Evolutionary conservation across 2,888 invertebrate species (phyloP).

Genomic region (Macrosiphum euphorbiae): DNA sequence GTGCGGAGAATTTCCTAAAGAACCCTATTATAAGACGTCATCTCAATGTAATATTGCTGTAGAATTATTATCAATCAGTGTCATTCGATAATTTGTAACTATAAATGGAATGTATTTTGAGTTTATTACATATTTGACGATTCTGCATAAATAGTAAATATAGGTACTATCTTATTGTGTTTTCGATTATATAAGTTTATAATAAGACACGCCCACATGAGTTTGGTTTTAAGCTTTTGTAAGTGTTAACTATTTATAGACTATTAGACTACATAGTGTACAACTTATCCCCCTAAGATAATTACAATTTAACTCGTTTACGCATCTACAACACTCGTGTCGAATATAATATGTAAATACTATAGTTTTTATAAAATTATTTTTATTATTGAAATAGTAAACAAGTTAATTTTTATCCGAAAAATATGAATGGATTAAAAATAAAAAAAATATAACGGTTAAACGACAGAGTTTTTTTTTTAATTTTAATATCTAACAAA

Average conservation of each 20-base stretch:
- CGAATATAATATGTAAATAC: too few species aligned
- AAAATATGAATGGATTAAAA: background rate
- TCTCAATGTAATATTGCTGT: background rate
- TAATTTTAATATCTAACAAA: background rate
- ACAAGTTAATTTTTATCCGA: background rate
- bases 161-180: background rate
- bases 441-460: background rate
- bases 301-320: background rate
- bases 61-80: background rate
- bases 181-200: background rate
- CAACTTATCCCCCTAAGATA: background rate
- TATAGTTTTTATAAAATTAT: background rate
- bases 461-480: background rate
- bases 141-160: background rate
- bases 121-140: background rate
- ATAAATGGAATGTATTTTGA: background rate
- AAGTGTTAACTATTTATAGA: background rate
- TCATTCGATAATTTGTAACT: background rate
- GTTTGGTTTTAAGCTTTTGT: background rate
- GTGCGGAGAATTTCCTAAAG: background rate
- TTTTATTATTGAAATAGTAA: background rate
- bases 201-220: background rate
- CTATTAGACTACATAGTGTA: background rate
- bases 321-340: too few species aligned
- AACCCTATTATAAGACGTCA: background rate